Base-by-base conservation (phyloP, 1,140 invertebrate species). In the Drosophila mayri region DNA sequence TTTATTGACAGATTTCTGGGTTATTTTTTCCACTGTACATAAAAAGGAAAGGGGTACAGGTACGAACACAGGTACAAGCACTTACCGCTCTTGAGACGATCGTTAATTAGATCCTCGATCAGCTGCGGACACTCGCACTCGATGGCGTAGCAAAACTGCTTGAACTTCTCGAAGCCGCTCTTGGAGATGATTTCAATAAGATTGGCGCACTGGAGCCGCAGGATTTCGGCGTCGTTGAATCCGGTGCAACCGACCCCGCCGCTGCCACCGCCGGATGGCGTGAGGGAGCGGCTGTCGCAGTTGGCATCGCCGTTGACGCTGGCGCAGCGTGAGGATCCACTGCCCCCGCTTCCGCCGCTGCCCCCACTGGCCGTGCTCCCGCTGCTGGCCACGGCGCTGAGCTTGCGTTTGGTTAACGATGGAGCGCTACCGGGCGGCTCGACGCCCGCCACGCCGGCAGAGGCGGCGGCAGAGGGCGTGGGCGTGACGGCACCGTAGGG, bases 141-240 rank as follows among this genome's bases (percentile, higher is more conserved):
- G 61, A 94, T 92, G 41, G 93, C 94, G 70, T 94, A 94, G 66
- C 94, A 94, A 72, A 94, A 94, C 79, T 94, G 93, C 55, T 94
- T 93, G 76, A 94, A 94, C 59, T 93, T 94, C 68, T 94, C 93
- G 57, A 94, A 94, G 35, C 94, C 94, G 76, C 93, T 94, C 50
- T 93, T 92, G 41, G 93, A 92, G 41, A 94, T 93, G 37, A 94
- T 92, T 62, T 94, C 93, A 60, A 94, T 93, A 70, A 94, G 93
- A 41, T 94, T 88, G 32, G 81, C 55, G 72, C 92, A 93, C 50
- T 92, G 92, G 28, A 80, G 25, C 7, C 91, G 76, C 32, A 88
- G 47, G 44, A 92, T 82, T 59, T 92, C 91, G n/a, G 85, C 91
- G 50, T 92, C 91, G 63, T 90, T 91, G 3, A 80, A 54, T 14